A percentile compares a stretch with the other conserved stretches of the same genome.
Evolutionary conservation across 2,113 vertebrate species (phyloP).

Genomic region (Chaetorhynchus papuensis): DNA sequence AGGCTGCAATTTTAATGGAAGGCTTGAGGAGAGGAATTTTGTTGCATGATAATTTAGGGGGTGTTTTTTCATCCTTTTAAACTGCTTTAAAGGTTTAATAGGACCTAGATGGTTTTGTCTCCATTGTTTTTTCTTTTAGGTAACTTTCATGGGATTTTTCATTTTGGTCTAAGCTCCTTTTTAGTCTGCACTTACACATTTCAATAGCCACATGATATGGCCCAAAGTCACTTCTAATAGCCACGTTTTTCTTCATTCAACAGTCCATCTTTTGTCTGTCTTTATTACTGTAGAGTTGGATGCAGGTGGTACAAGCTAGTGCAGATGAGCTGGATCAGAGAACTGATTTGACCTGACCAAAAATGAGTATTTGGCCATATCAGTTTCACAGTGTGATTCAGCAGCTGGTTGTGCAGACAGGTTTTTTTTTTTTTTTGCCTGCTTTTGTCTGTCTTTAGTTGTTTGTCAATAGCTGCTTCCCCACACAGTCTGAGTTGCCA

Average conservation of each 20-base stretch:
- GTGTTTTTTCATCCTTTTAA: background rate
- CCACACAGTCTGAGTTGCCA: slow-evolving; percentile 5
- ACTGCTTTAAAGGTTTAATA: background rate
- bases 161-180: background rate
- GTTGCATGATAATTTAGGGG: background rate
- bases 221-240: background rate
- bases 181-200: background rate
- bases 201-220: background rate
- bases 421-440: background rate
- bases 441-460: background rate
- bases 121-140: background rate
- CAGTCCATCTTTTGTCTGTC: background rate
- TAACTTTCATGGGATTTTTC: background rate
- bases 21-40: background rate
- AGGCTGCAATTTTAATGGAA: background rate
- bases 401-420: background rate
- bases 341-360: background rate
- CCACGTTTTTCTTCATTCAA: background rate
- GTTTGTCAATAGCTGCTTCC: slow-evolving; percentile 44
- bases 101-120: background rate
- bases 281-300: background rate
- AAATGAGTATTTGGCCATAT: background rate
- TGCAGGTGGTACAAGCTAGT: background rate
- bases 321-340: background rate
- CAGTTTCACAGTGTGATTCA: background rate